phyloP scores from a whole-genome alignment of 1,140 invertebrate species.

The Drosophila funebris region DNA sequence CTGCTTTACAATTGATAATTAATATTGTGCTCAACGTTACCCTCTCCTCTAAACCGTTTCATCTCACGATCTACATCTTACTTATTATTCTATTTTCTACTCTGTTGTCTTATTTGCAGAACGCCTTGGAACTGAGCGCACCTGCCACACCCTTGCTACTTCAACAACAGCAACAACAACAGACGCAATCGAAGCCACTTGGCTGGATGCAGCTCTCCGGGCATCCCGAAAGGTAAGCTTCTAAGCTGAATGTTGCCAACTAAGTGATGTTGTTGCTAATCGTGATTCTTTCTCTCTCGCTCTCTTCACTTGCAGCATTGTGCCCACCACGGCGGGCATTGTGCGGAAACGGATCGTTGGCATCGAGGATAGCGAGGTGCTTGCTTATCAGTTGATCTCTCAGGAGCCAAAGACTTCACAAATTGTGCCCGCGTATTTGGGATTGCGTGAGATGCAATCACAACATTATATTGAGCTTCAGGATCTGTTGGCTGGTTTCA shows the following conservation, averaged over 20 bases:
- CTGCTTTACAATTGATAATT: no score
- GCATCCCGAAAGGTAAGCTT: slow-evolving; percentile 88
- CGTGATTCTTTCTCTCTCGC: neutral
- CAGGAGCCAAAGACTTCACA: slow-evolving; percentile 89
- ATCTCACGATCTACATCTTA: neutral
- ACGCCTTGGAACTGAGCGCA: slow-evolving; percentile 95
- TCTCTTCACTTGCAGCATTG: slow-evolving; percentile 87
- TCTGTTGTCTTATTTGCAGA: slow-evolving; percentile 90
- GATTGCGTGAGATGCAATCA: slow-evolving; percentile 93
- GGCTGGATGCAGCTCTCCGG: slow-evolving; percentile 97
- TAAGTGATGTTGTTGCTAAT: neutral
- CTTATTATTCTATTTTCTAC: slow-evolving; percentile 6
- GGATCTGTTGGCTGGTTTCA: slow-evolving; percentile 93
- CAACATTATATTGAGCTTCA: slow-evolving; percentile 96
- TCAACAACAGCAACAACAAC: slow-evolving; percentile 77
- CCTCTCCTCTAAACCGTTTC: no score
- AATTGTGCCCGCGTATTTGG: slow-evolving; percentile 93
- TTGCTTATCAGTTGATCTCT: slow-evolving; percentile 92
- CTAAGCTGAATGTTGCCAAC: neutral
- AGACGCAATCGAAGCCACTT: slow-evolving; percentile 85
- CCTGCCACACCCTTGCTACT: slow-evolving; percentile 95
- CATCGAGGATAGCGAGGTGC: slow-evolving; percentile 90
- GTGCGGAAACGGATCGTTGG: slow-evolving; percentile 94
- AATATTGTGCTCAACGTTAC: no score
- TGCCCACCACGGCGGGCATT: slow-evolving; percentile 95